Evolutionary conservation across 2,113 vertebrate species (phyloP), one percentile per base, ranked within the genome.

Genomic region (Erpornis zantholeuca): DNA sequence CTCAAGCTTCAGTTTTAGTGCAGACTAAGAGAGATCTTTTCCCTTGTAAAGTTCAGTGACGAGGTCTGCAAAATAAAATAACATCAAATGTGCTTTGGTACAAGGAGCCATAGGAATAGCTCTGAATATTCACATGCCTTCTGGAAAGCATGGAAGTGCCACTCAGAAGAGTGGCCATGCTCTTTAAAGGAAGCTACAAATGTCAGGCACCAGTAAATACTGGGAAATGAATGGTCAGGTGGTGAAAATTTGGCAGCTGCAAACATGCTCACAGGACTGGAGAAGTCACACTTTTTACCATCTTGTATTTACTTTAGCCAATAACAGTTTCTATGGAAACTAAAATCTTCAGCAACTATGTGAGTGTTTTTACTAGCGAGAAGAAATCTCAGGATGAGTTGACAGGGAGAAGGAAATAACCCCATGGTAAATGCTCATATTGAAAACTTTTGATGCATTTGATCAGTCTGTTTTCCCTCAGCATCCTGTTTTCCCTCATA

Each of bases 321-420:
- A 92, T 95, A 97, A 95, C 94, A 95, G 98, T 98, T 98, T 98
- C 98, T 98, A 98, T 98, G 98, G 98, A 97, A 98, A 98, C 97
- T 68, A 90, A 97, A 97, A 92, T 91, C 95, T 97, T 97, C 96
- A 93, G 96, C 96, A 97, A 95, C 96, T 65, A 52, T 89, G 3
- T 49, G 80, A 96, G 80, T 92, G 92, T 72, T 94, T 96, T 92
- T 96, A 92, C 94, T 82, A 94, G 91, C 57, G 40, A 94, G 92
- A 84, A 95, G 94, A 95, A 98, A 96, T 96, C 96, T 24, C 94
- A 60, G 95, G 82, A 82, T 75, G 72, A 88, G 65, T 85, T 94
- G 96, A 89, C 44, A n/a, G 81, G 88, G 72, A 31, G 86, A 82
- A 82, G 81, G 88, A 96, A 96, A 92, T 92, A 78, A 90, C 96